Evolutionary conservation across 2,797 vertebrate species (phyloP), one percentile per base, ranked within the genome.

Genomic region (Manis javanica): DNA sequence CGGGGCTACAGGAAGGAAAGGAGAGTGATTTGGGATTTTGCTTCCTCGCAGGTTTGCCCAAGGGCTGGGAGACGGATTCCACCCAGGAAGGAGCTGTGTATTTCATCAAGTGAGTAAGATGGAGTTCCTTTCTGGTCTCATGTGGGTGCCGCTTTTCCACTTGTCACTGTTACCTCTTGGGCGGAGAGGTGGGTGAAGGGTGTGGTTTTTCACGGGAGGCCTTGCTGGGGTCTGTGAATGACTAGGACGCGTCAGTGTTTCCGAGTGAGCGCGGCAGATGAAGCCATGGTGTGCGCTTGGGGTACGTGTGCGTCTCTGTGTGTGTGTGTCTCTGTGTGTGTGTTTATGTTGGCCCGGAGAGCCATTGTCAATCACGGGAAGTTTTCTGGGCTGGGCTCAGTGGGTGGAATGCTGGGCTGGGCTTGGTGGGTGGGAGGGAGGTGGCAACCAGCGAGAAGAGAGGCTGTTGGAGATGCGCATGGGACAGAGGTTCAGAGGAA

Each of bases 31-130:
- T 10, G 78, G 83, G 49, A 29, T 82, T 37, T 93, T 88, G 71
- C 46, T 31, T 95, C 95, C 84, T 97, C 59, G 2, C 97, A 99
- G 99, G 95, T 85, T 94, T 99, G 96, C 98, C 98, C 87, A 98
- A 96, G 79, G 98, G 99, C 93, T 99, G 98, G 99, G 98, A 99
- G 95, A 96, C 96, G 97, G 98, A 98, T 85, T 98, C 95, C 72
- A 98, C 98, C 0, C 79, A 26, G 61, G 98, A 98, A 3, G 99
- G 98, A 61, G 97, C 97, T n/a, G 91, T 98, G 79, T 99, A 98
- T 96, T 99, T 98, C 96, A 98, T 99, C 98, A 99, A 98, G 99
- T 99, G 97, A 99, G 98, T 98, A 96, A 4, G 31, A 18, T n/a
- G 9, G 37, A 0, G 23, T 64, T 13, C 23, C 14, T 4, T 21